A percentile compares a stretch with the other conserved stretches of the same genome.
Evolutionary conservation across 2,888 invertebrate genomes (phyloP).

Genomic region (Metopia argyrocephala): DNA sequence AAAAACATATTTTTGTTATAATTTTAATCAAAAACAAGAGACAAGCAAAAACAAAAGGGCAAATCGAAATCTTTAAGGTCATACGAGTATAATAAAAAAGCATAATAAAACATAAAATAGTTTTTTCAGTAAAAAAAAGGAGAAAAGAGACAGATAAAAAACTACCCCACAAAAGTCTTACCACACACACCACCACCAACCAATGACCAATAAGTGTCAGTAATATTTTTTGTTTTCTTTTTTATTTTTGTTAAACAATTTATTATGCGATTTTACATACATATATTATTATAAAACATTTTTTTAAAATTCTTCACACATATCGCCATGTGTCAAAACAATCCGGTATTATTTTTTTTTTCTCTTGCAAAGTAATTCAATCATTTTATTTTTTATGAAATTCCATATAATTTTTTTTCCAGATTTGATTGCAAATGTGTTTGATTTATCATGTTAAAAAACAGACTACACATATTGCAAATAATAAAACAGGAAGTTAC

Average conservation of each 20-base stretch:
- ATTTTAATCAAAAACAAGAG: slow-evolving; percentile 29
- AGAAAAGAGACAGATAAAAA: not conserved
- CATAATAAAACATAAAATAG: slow-evolving; percentile 14
- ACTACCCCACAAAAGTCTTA: slow-evolving; percentile 41
- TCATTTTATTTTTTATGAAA: slow-evolving; percentile 15
- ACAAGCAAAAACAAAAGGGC: not conserved
- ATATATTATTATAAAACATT: too few species aligned
- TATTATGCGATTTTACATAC: too few species aligned
- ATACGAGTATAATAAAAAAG: slow-evolving; percentile 17
- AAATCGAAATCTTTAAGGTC: slow-evolving; percentile 29
- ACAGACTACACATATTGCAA: not conserved
- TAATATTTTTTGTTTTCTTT: slow-evolving; percentile 6
- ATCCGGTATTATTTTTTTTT: slow-evolving; percentile 40
- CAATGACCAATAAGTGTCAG: slow-evolving; percentile 52
- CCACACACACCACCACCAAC: slow-evolving; percentile 14
- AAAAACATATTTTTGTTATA: slow-evolving; percentile 53
- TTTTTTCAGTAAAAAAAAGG: slow-evolving; percentile 3
- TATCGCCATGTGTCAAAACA: slow-evolving; percentile 59
- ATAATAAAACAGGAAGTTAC: not conserved
- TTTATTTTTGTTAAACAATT: slow-evolving; percentile 9
- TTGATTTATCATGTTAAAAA: not conserved
- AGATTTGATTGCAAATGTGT: slow-evolving; percentile 23
- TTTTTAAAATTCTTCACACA: slow-evolving; percentile 41
- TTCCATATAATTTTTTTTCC: not conserved
- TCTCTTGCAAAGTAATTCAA: too few species aligned